Conservation (phyloP, 2,113 vertebrate genomes). For the Garra rufa region DNA sequence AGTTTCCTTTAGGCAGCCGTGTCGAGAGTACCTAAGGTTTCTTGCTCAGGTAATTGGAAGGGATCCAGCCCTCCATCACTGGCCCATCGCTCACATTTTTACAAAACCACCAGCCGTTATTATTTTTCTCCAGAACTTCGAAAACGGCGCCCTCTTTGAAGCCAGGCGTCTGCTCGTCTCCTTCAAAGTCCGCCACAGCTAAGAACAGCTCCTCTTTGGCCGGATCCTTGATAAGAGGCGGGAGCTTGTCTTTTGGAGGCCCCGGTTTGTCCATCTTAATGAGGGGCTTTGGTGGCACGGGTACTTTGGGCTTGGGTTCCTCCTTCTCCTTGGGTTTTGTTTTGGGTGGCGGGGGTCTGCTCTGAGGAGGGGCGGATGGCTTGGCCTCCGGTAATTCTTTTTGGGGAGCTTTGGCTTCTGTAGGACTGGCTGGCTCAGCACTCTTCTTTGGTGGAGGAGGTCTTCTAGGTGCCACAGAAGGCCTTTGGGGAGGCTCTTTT, state of each 20-base stretch:
- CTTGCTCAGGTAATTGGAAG: conserved; percentile 96
- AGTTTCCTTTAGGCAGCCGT: conserved; percentile 11
- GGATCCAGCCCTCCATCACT: conserved; percentile 94
- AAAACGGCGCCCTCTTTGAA: conserved; percentile 95
- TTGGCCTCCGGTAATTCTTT: conserved; percentile 78
- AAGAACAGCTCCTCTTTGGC: conserved; percentile 88
- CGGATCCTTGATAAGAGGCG: conserved; percentile 70
- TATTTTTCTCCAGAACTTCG: conserved; percentile 91
- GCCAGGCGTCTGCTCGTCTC: conserved; percentile 88
- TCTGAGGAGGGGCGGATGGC: conserved; percentile 61
- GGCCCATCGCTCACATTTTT: conserved; percentile 84
- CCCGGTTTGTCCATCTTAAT: conserved; percentile 82
- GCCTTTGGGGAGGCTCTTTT: conserved; percentile 82
- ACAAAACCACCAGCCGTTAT: conserved; percentile 98
- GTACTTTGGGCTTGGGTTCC: conserved; percentile 79
- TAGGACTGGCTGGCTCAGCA: conserved; percentile 65
- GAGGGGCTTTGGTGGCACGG: conserved; percentile 75
- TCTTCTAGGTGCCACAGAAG: conserved; percentile 82
- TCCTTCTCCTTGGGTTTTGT: conserved; percentile 77
- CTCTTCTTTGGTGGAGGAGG: conserved; percentile 94
- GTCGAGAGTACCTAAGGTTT: conserved; percentile 84
- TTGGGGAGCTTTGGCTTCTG: conserved; percentile 70
- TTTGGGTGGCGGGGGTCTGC: conserved; percentile 89
- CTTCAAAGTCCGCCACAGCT: conserved; percentile 94
- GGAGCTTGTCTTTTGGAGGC: conserved; percentile 75